Evolutionary conservation across 2,113 vertebrate genomes (phyloP), one percentile per base, ranked within the genome.

Genomic region (Hoplias malabaricus): DNA sequence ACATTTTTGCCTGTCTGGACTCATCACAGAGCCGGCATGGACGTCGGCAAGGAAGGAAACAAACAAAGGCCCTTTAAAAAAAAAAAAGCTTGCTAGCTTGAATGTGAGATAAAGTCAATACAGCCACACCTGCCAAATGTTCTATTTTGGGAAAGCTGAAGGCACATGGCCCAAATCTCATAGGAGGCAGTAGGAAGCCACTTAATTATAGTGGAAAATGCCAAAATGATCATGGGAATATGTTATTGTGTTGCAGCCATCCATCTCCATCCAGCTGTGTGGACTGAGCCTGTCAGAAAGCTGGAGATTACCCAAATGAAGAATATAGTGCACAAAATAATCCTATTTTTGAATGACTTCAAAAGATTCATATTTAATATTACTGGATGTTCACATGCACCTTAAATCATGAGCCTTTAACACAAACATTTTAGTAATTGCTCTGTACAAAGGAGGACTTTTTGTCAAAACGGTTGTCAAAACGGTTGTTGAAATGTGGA

Each of bases 101-200:
- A 46, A 43, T 66, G 53, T 70, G 16, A 66, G 53, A 11, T 21
- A 56, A 70, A 73, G 33, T 59, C 31, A 67, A 25, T 43, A 72
- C 36, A 50, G 33, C 16, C 16, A 29, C 16, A 66, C 9, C 27
- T 46, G 29, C 40, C 54, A 62, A 62, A 43, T 46, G 54, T 16
- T 56, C 21, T 61, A 11, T 40, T 56, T 71, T 27, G 8, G 34
- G 10, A 25, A 23, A n/a, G 23, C 33, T 70, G 19, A 38, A 27
- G 33, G 33, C 29, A 69, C 29, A 69, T 11, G 27, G 27, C 31
- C 19, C 27, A 61, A 33, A 5, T 31, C 27, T 14, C 56, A 62
- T 3, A 21, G 25, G 54, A 25, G 42, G 42, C 42, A 23, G 48
- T 23, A 21, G 46, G 19, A 21, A 33, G 6, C 57, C 31, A 61